Evolutionary conservation across 2,797 vertebrate genomes (phyloP).

Genomic region (Myripristis jacobus): DNA sequence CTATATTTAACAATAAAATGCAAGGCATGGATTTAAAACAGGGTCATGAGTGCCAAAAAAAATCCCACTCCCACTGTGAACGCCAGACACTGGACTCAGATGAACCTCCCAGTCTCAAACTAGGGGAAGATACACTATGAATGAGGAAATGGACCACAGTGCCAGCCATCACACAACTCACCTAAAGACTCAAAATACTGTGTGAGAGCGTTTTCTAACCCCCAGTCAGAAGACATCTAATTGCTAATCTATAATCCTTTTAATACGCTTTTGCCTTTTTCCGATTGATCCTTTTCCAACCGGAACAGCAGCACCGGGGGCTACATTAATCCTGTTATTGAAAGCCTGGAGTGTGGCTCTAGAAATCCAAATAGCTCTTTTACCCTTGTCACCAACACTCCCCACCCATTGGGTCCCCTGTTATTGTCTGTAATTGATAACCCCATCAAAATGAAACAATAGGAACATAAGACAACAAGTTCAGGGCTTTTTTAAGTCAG

Average conservation of each 20-base stretch:
- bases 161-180: slow-evolving; percentile 76
- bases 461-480: slow-evolving; percentile 39
- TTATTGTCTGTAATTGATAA: slow-evolving; percentile 79
- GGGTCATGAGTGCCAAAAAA: neutral
- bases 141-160: slow-evolving; percentile 28
- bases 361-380: slow-evolving; percentile 80
- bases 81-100: slow-evolving; percentile 15
- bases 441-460: slow-evolving; percentile 66
- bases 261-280: slow-evolving; percentile 90
- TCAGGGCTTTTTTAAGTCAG: slow-evolving; percentile 9
- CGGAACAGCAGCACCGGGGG: slow-evolving; percentile 87
- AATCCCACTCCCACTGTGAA: neutral
- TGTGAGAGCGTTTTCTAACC: slow-evolving; percentile 81
- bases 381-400: slow-evolving; percentile 66
- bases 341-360: slow-evolving; percentile 83
- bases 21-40: neutral
- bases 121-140: slow-evolving; percentile 6
- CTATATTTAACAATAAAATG: too few species aligned
- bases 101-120: slow-evolving; percentile 35
- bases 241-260: slow-evolving; percentile 98
- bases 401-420: slow-evolving; percentile 44
- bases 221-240: slow-evolving; percentile 92
- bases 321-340: slow-evolving; percentile 95
- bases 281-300: slow-evolving; percentile 93
- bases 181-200: slow-evolving; percentile 81